phyloP scores from a whole-genome alignment of 2,113 vertebrate genomes.

The Odontophorus gujanensis region DNA sequence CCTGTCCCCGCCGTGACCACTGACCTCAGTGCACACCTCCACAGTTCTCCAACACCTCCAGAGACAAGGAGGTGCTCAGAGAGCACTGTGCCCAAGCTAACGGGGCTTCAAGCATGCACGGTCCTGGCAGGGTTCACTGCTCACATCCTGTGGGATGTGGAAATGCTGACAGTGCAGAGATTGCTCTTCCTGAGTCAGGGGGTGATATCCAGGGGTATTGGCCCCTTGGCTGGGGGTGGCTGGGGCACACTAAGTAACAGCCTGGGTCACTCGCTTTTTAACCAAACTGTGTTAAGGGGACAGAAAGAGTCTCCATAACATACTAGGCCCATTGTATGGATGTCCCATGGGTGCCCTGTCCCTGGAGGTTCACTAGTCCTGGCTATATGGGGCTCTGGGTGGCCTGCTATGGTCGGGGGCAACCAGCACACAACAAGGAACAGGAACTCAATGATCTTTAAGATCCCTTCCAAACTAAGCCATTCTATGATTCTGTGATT shows the following conservation, averaged over 20 bases:
- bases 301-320: not conserved
- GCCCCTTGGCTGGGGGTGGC: not conserved
- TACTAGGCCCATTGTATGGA: not conserved
- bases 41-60: too few relatives aligned
- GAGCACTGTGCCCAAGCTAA: not conserved
- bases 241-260: not conserved
- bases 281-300: not conserved
- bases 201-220: not conserved
- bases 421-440: too few relatives aligned
- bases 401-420: too few relatives aligned
- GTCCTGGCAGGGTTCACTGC: not conserved
- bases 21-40: too few relatives aligned
- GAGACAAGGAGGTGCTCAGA: too few relatives aligned
- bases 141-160: not conserved
- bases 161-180: not conserved
- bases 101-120: fast-evolving
- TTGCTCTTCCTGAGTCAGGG: not conserved
- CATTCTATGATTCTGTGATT: too few relatives aligned
- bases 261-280: not conserved
- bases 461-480: too few relatives aligned
- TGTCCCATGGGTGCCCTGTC: too few relatives aligned
- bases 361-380: too few relatives aligned
- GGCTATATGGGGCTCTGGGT: too few relatives aligned
- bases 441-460: too few relatives aligned
- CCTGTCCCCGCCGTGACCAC: too few relatives aligned